Evolutionary conservation across 2,888 invertebrate species (phyloP).

Genomic region (Megalurothrips usitatus): DNA sequence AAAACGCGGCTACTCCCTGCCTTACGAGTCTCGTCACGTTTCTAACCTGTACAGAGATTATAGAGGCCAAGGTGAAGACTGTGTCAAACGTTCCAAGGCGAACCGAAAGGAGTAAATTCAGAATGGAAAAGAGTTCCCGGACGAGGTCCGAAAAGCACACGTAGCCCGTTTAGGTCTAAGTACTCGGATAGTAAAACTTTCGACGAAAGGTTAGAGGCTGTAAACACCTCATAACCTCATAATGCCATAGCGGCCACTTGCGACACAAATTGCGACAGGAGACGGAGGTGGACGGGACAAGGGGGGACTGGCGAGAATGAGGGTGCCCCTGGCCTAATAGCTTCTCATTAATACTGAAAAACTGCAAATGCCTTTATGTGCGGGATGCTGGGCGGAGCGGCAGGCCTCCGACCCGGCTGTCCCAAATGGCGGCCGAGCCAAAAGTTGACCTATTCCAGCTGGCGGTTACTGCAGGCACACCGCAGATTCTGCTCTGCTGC

Average conservation of each 20-base stretch:
- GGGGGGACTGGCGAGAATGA: no score
- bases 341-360: conserved; percentile 6
- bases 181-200: no score
- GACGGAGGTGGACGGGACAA: not conserved
- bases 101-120: no score
- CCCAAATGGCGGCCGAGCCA: not conserved
- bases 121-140: no score
- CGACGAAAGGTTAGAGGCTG: not conserved
- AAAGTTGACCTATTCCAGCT: not conserved
- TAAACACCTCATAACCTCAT: not conserved
- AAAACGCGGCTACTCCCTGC: not conserved
- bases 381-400: not conserved
- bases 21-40: not conserved
- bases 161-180: no score
- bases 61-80: no score
- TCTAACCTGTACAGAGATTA: not conserved
- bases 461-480: not conserved
- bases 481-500: no score
- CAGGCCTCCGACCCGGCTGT: not conserved
- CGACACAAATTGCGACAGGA: not conserved
- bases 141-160: no score
- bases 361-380: conserved; percentile 3
- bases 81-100: no score
- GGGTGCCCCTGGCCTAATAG: not conserved
- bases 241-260: not conserved